These are phyloP conservation scores for Myiozetetes cayanensis DNA, from an alignment of 2,113 vertebrate species.

Conservation along the genomic window DNA sequence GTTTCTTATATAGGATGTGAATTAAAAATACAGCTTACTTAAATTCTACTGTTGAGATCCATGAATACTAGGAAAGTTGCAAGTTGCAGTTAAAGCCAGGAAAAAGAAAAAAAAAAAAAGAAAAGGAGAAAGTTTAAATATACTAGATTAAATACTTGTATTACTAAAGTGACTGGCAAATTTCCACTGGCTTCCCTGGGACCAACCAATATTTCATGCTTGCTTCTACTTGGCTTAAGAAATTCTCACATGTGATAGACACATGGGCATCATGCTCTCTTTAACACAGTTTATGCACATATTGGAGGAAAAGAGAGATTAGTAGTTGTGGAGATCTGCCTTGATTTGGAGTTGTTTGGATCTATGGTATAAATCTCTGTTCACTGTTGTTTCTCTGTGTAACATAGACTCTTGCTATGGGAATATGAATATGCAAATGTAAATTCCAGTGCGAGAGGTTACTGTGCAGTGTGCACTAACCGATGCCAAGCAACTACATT, in stretches of 20 bases:
- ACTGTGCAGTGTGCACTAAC: not conserved
- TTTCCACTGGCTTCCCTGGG: not conserved
- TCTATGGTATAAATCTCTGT: not conserved
- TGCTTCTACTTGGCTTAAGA: not conserved
- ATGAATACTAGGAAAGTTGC: not conserved
- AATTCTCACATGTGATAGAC: not conserved
- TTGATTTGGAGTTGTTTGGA: not conserved
- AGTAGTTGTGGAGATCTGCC: not conserved
- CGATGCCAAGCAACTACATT: not conserved
- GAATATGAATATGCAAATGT: conserved; percentile 40
- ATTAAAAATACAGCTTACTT: not conserved
- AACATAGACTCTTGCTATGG: not conserved
- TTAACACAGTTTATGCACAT: not conserved
- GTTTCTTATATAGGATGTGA: not conserved
- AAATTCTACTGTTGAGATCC: not conserved
- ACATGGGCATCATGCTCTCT: not conserved
- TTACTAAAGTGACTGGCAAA: not conserved
- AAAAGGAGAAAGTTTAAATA: not conserved
- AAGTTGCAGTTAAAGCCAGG: not conserved
- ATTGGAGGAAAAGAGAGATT: not conserved
- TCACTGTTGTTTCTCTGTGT: not conserved
- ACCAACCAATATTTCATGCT: not conserved
- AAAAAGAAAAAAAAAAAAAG: not conserved
- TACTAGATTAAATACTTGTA: not conserved
- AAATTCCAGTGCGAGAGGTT: not conserved